A percentile compares a stretch with the other conserved stretches of the same genome.
phyloP scores from a whole-genome alignment of 2,888 invertebrate species.

The Listrodromus nycthemerus region DNA sequence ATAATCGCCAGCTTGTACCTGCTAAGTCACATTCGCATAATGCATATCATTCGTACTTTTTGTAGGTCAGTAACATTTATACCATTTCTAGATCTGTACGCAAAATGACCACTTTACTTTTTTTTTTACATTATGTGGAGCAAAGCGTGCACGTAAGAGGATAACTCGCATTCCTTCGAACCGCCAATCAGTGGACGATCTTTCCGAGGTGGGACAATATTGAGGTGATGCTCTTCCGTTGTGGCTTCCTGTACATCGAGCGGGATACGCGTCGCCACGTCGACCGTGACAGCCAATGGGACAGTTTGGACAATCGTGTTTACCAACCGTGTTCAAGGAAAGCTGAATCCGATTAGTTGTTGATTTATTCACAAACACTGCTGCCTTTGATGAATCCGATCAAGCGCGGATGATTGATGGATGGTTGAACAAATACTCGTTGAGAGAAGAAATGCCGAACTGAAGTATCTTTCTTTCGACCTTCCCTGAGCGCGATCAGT shows the following conservation, averaged over 20 bases:
- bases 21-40: background rate
- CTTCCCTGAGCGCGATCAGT: no score
- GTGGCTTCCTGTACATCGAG: background rate
- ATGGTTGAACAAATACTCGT: no score
- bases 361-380: background rate
- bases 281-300: background rate
- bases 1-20: background rate
- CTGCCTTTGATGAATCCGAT: background rate
- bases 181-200: no score
- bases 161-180: background rate
- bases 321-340: background rate
- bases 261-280: background rate
- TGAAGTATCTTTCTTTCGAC: no score
- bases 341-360: background rate
- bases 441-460: no score
- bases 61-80: constrained; percentile 3
- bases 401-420: no score
- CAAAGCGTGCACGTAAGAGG: background rate
- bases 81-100: background rate
- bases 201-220: no score
- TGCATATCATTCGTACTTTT: background rate
- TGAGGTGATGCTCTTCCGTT: background rate
- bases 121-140: background rate
- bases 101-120: background rate
- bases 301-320: background rate